These are phyloP conservation scores for Rhinogobio ventralis DNA, from an alignment of 2,797 vertebrate genomes.

Conservation along the genomic window DNA sequence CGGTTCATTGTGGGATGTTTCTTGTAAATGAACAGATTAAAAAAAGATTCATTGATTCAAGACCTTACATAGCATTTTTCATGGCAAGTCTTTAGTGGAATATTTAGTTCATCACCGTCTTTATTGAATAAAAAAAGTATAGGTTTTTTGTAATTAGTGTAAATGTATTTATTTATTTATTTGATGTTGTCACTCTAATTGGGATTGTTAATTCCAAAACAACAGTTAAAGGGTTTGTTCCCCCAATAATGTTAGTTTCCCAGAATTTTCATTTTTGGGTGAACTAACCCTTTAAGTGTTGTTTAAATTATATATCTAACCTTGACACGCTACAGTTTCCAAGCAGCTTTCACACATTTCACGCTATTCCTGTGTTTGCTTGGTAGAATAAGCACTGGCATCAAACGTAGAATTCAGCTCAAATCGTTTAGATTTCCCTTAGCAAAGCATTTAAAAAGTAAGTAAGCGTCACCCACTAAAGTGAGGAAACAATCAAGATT, in stretches of 20 bases:
- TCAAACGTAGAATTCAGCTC: constrained; percentile 1
- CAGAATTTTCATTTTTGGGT: no score
- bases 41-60: not conserved
- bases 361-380: not conserved
- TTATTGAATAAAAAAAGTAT: not conserved
- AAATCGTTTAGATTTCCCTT: constrained; percentile 36
- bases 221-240: no score
- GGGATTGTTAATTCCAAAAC: not conserved
- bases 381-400: constrained; percentile 29
- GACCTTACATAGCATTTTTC: not conserved
- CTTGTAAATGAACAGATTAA: not conserved
- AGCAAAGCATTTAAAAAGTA: constrained; percentile 50
- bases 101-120: not conserved
- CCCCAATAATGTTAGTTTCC: no score
- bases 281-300: not conserved
- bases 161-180: not conserved
- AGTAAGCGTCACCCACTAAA: constrained; percentile 45
- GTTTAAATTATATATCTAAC: not conserved
- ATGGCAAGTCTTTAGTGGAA: not conserved
- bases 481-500: constrained; percentile 39
- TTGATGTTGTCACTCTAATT: not conserved
- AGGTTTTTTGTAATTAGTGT: not conserved
- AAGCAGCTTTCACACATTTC: not conserved
- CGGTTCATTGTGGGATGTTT: not conserved
- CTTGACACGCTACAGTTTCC: not conserved